Base-by-base conservation (phyloP, 2,113 vertebrate species). In the Dromaius novaehollandiae region DNA sequence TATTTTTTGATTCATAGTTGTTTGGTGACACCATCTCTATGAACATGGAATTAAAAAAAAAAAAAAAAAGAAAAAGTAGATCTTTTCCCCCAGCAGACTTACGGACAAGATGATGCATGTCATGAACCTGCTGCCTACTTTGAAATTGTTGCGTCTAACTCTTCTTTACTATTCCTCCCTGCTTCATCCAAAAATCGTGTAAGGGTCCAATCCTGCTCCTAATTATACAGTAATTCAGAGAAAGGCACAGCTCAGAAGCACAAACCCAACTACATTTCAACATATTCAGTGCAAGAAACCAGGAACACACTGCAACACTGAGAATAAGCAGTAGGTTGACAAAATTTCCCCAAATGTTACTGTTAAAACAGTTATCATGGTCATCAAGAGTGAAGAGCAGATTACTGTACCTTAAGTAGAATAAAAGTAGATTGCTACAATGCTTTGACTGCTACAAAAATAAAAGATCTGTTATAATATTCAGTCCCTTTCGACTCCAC, bases 61-160 rank as follows among this genome's bases (percentile, higher is more conserved):
- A 90, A 91, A 38, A 38, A 79, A 94, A 82, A 24, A 22, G 30
- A 42, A 34, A 32, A 46, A 25, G 46, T 13, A 13, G 18, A 77
- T 87, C 28, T 92, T 92, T 82, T 88, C 78, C 70, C 65, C 68
- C 68, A 85, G 90, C 75, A 93, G 86, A 94, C 14, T 2, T 65
- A 92, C 63, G 78, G 82, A 89, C 74, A 85, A 32, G 48, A 93
- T 71, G 79, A 80, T 82, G 82, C 74, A 75, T 80, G 56, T 89
- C 89, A 95, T 85, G 86, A 96, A 87, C 50, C 88, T 44, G 44
- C 53, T 92, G 66, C 50, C 63, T 90, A 65, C 79, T 50, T 89
- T 26, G 24, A 86, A 96, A 95, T 51, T 44, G 36, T 70, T 50
- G n/a, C 79, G 32, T 25, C 70, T 87, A 32, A 56, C 82, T 75